Conservation (phyloP, 2,113 vertebrate species). For the Pygoscelis adeliae region DNA sequence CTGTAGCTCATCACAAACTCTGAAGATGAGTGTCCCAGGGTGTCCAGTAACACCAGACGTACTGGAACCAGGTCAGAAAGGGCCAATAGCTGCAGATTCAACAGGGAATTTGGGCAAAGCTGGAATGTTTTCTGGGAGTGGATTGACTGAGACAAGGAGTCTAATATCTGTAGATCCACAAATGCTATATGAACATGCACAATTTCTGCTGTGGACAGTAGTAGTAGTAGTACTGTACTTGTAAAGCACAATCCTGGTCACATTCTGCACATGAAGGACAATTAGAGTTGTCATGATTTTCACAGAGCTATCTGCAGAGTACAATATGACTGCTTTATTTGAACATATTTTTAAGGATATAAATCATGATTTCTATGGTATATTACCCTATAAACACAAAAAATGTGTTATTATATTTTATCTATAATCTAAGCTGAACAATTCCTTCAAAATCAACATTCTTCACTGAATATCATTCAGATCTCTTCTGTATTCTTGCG, state of each 20-base stretch:
- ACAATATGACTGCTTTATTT: background rate
- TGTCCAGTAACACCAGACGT: background rate
- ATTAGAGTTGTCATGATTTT: background rate
- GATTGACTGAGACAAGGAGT: background rate
- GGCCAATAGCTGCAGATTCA: background rate
- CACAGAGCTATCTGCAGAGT: background rate
- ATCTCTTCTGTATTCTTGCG: background rate
- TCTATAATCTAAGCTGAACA: background rate
- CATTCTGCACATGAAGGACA: background rate
- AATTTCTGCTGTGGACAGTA: background rate
- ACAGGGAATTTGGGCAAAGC: background rate
- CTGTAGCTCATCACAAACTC: background rate
- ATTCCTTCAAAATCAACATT: background rate
- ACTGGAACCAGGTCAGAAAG: background rate
- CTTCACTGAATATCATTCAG: background rate
- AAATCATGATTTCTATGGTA: background rate
- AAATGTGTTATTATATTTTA: background rate
- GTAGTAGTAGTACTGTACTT: background rate
- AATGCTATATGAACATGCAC: background rate
- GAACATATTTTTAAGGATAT: background rate
- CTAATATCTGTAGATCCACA: background rate
- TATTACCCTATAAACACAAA: background rate
- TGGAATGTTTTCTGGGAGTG: background rate
- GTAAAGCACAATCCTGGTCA: background rate
- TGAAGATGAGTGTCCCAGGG: background rate